A percentile compares a stretch with the other conserved stretches of the same genome.
Conservation (phyloP, 2,888 invertebrate species). For the Drosophila phalerata region DNA sequence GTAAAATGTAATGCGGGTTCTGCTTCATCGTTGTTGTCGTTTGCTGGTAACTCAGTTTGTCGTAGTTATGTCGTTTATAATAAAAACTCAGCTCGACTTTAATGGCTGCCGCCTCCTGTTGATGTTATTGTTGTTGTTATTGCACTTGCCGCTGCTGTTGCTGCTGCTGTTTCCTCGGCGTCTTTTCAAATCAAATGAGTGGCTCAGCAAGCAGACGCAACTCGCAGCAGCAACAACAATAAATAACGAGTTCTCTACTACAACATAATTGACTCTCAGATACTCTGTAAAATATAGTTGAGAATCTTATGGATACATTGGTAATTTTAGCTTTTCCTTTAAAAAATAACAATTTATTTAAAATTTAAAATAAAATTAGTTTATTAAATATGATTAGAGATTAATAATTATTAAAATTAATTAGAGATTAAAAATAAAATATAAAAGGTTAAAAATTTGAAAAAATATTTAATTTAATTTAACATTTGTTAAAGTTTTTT, state of each 20-base stretch:
- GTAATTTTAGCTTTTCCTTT: background rate
- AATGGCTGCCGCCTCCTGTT: conserved; percentile 69
- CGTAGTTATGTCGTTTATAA: conserved; percentile 81
- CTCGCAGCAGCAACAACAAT: conserved; percentile 51
- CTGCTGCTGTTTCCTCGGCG: conserved; percentile 53
- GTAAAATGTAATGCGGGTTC: conserved; percentile 71
- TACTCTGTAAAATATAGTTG: conserved; percentile 23
- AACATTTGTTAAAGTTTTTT: too few species aligned
- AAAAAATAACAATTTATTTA: background rate
- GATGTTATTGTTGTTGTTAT: conserved; percentile 17
- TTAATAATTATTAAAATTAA: too few species aligned
- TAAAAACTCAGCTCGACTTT: conserved; percentile 80
- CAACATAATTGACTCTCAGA: background rate
- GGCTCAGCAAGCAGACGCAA: conserved; percentile 41
- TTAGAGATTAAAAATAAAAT: too few species aligned
- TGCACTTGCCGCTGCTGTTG: conserved; percentile 14
- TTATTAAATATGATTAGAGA: too few species aligned
- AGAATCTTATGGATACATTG: background rate
- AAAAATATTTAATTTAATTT: too few species aligned
- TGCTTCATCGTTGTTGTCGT: conserved; percentile 29
- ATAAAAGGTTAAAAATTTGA: too few species aligned
- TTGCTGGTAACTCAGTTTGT: conserved; percentile 78
- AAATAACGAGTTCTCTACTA: conserved; percentile 30
- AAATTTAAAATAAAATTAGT: too few species aligned
- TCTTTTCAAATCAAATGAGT: conserved; percentile 82